phyloP scores from a whole-genome alignment of 2,113 vertebrate genomes.

The Eulacestoma nigropectus region DNA sequence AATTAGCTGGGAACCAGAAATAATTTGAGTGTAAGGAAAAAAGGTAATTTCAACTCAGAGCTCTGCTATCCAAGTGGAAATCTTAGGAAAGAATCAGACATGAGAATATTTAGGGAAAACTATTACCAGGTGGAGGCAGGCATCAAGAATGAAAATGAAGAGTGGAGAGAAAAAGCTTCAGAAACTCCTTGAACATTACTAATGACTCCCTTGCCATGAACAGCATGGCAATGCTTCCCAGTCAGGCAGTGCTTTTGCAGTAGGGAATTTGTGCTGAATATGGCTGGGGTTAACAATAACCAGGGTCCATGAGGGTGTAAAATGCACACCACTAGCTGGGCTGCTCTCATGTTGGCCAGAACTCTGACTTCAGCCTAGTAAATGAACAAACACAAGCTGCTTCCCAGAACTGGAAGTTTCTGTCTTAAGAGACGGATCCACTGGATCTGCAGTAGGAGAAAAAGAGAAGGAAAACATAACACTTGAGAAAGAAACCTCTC shows the following conservation, averaged over 20 bases:
- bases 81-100: not conserved
- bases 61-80: not conserved
- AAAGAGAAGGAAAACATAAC: not conserved
- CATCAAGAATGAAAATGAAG: not conserved
- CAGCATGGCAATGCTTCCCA: not conserved
- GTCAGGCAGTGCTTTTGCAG: not conserved
- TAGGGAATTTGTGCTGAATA: not conserved
- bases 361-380: not conserved
- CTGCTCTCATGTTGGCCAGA: not conserved
- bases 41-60: not conserved
- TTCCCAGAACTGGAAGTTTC: not conserved
- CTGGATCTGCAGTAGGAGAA: not conserved
- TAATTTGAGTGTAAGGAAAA: not conserved
- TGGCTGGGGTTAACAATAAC: not conserved
- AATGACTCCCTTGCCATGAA: not conserved
- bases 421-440: not conserved
- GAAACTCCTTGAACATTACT: not conserved
- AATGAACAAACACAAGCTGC: not conserved
- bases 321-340: not conserved
- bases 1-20: not conserved
- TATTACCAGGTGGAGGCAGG: not conserved
- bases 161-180: not conserved
- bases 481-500: not conserved
- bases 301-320: rapidly evolving
- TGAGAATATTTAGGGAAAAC: not conserved